Percentiles rank a stretch among this genome's conserved stretches.
phyloP scores from a whole-genome alignment of 2,888 invertebrate genomes.

The Apodemia hepburni region DNA sequence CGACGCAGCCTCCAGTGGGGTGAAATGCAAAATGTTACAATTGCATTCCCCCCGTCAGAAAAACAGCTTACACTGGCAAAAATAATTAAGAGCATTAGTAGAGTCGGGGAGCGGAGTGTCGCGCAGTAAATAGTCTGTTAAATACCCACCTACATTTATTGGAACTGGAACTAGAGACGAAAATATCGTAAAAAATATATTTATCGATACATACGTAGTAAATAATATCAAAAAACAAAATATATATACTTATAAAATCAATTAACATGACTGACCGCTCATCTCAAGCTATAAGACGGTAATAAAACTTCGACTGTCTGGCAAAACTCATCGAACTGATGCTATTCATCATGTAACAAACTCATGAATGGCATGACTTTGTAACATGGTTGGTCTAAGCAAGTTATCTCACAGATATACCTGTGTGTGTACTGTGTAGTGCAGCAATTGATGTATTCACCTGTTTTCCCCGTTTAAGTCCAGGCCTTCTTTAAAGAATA shows the following conservation, averaged over 20 bases:
- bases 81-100: conserved; percentile 78
- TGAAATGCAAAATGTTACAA: conserved; percentile 74
- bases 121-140: conserved; percentile 75
- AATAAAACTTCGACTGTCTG: too few relatives aligned
- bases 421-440: too few relatives aligned
- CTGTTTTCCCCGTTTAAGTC: too few relatives aligned
- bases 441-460: too few relatives aligned
- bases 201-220: neutral
- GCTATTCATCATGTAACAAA: too few relatives aligned
- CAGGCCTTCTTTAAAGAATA: too few relatives aligned
- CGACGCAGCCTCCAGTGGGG: conserved; percentile 40
- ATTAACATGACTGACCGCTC: conserved; percentile 33
- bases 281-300: too few relatives aligned
- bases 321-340: too few relatives aligned
- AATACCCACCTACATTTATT: conserved; percentile 77
- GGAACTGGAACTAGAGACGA: conserved; percentile 42
- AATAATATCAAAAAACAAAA: neutral
- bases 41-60: conserved; percentile 72
- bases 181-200: neutral
- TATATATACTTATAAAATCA: neutral
- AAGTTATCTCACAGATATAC: too few relatives aligned
- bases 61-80: conserved; percentile 77
- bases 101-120: conserved; percentile 67
- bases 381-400: too few relatives aligned
- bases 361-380: too few relatives aligned